Conservation (phyloP, 2,113 vertebrate genomes). For the Ictalurus furcatus region DNA sequence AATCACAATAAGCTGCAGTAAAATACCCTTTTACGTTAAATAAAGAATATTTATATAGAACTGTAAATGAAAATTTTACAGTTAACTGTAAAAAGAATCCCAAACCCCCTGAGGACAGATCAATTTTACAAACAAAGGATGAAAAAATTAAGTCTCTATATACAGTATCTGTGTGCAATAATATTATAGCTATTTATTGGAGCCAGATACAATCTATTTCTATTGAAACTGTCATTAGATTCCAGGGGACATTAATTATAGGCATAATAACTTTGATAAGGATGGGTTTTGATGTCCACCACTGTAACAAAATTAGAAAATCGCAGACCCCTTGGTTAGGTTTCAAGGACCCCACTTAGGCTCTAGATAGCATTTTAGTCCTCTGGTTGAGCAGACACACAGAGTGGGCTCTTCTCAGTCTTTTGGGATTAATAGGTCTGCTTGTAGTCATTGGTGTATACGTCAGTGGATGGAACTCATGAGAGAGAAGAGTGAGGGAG, state of each 20-base stretch:
- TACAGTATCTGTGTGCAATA: neutral
- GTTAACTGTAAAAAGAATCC: neutral
- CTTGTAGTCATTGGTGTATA: neutral
- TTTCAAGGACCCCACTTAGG: neutral
- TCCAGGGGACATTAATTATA: neutral
- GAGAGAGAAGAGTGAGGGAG: neutral
- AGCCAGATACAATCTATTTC: neutral
- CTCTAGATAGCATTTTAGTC: neutral
- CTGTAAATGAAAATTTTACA: neutral
- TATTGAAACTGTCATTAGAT: neutral
- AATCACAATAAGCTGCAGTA: neutral
- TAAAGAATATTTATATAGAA: neutral
- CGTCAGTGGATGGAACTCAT: neutral
- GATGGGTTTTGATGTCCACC: neutral
- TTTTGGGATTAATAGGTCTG: neutral
- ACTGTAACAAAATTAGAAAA: neutral
- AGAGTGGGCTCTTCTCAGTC: neutral
- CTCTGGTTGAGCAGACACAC: neutral
- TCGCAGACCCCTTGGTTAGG: neutral
- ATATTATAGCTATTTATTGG: neutral
- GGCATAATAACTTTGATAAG: neutral
- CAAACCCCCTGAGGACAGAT: neutral
- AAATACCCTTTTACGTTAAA: neutral
- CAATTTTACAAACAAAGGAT: neutral
- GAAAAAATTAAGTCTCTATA: neutral